Base-by-base conservation (phyloP, 1,140 invertebrate genomes). In the Wasmannia auropunctata region DNA sequence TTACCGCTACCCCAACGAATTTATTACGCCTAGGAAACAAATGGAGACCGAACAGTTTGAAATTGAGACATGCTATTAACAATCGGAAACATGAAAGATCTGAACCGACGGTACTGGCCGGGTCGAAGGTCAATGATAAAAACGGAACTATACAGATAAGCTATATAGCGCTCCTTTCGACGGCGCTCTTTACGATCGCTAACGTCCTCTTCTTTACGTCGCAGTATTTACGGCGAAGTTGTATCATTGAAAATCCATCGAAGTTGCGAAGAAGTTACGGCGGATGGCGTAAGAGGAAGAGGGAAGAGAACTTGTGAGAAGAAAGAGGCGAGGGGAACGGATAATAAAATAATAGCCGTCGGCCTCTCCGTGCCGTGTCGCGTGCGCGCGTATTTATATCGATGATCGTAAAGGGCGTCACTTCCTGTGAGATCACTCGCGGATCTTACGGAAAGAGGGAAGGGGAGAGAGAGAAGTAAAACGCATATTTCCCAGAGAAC, bases 361-460 rank as follows among this genome's bases (percentile, higher is more conserved):
- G 70, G 37, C 51, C n/a, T n/a, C n/a, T n/a, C n/a, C n/a, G 77
- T 86, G 86, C 62, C 37, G 62, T 2, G n/a, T 70, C 34, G 19
- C 69, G 49, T 22, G 51, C 46, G 60, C 49, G 72, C 69, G 70
- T 92, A 90, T 90, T 92, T 92, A 92, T 90, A 91, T 86, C 87
- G 88, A 85, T 87, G 89, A 92, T 85, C 80, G 67, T 46, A 65
- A 81, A 79, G 80, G 62, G 72, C 86, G 83, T 87, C 90, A 87
- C 86, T 92, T 91, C 79, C 83, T 86, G 88, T 91, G 91, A 91
- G 87, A 89, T 90, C 90, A 91, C 69, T 85, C 63, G 60, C 63
- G 67, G 34, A 65, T 75, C 49, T 83, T 31, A 83, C 74, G n/a
- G 37, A 14, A 65, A 51, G n/a, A 51, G 51, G 74, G 34, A 37